phyloP scores from a whole-genome alignment of 2,113 vertebrate species.

The Triplophysa dalaica region DNA sequence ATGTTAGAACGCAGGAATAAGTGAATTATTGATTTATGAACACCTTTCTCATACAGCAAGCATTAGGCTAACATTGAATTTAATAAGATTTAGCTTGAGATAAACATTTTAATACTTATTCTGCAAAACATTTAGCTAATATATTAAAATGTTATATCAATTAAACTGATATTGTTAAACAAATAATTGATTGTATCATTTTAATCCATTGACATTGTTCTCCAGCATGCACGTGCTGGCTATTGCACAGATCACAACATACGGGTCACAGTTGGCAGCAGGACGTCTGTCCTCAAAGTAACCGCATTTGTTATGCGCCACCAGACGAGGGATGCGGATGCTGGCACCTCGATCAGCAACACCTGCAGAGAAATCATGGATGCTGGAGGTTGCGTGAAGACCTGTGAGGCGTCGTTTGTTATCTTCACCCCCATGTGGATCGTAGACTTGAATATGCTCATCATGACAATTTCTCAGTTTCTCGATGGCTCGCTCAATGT shows the following conservation, averaged over 20 bases:
- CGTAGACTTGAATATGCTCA: slow-evolving; percentile 74
- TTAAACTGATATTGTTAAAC: no score
- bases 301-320: slow-evolving; percentile 64
- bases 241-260: slow-evolving; percentile 72
- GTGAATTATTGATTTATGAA: not conserved
- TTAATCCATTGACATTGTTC: slow-evolving; percentile 53
- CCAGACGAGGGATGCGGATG: slow-evolving; percentile 75
- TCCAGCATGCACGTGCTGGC: slow-evolving; percentile 69
- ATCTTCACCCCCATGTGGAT: slow-evolving; percentile 72
- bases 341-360: slow-evolving; percentile 73
- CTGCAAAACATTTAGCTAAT: no score
- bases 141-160: no score
- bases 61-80: no score
- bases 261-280: slow-evolving; percentile 78
- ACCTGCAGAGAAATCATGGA: slow-evolving; percentile 71
- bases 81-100: no score
- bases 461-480: slow-evolving; percentile 70
- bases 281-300: slow-evolving; percentile 79
- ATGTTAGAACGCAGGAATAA: no score
- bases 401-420: slow-evolving; percentile 75
- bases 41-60: no score
- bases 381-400: slow-evolving; percentile 73
- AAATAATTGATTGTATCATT: slow-evolving; percentile 5
- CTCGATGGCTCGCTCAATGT: slow-evolving; percentile 74
- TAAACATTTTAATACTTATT: no score